These are phyloP conservation scores for Silurus lanzhouensis DNA, from an alignment of 2,797 vertebrate genomes.

Conservation along the genomic window DNA sequence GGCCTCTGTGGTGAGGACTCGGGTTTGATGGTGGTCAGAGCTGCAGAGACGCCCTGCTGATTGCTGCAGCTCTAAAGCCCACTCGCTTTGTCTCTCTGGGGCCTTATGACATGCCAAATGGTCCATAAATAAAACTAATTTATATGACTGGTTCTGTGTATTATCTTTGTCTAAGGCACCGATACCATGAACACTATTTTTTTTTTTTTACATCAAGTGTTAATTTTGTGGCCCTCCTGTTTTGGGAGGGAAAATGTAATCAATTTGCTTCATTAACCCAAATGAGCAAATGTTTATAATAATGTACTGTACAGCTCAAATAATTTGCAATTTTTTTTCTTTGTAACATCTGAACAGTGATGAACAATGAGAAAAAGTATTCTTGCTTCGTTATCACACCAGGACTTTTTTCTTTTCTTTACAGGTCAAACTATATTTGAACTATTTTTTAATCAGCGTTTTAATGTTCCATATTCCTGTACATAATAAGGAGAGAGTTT, in stretches of 20 bases:
- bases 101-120: slow-evolving; percentile 28
- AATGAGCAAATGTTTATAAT: background rate
- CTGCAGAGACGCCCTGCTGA: slow-evolving; percentile 30
- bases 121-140: slow-evolving; percentile 28
- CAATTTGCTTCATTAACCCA: background rate
- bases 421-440: too few relatives aligned
- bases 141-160: background rate
- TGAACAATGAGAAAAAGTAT: background rate
- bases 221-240: background rate
- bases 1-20: slow-evolving; percentile 45
- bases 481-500: too few relatives aligned
- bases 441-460: too few relatives aligned
- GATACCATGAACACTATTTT: background rate
- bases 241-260: background rate
- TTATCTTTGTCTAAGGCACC: background rate
- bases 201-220: background rate
- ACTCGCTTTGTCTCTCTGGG: slow-evolving; percentile 34
- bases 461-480: too few relatives aligned
- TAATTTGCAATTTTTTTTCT: background rate
- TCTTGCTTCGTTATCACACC: too few relatives aligned
- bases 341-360: background rate
- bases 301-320: background rate
- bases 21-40: slow-evolving; percentile 50
- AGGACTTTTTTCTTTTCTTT: too few relatives aligned
- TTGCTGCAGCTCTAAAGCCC: slow-evolving; percentile 31